Evolutionary conservation across 2,888 invertebrate genomes (phyloP).

Genomic region (Heliconius sara): DNA sequence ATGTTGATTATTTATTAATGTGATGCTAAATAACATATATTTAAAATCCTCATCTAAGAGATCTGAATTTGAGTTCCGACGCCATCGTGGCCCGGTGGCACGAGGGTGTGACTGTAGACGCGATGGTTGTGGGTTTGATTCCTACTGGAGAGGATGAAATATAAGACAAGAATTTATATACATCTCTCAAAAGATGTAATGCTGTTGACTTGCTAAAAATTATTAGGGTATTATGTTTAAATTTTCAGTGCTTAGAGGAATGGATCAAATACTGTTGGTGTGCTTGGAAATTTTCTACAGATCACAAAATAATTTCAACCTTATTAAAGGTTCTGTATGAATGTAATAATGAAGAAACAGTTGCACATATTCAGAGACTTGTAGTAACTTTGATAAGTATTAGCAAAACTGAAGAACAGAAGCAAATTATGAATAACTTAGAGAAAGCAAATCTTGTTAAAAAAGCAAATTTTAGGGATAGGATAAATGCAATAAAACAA

Average conservation of each 20-base stretch:
- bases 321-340: slow-evolving; percentile 69
- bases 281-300: slow-evolving; percentile 62
- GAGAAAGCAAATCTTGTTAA: slow-evolving; percentile 50
- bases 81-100: no score
- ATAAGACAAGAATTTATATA: no score
- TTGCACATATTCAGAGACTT: slow-evolving; percentile 58
- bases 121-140: no score
- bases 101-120: no score
- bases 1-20: no score
- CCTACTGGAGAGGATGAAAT: no score
- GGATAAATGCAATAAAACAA: slow-evolving; percentile 59
- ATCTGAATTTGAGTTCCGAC: no score
- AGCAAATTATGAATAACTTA: slow-evolving; percentile 56
- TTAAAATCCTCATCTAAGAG: no score
- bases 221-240: background rate
- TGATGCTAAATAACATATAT: no score
- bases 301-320: slow-evolving; percentile 63
- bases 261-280: slow-evolving; percentile 76
- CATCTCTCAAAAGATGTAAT: no score
- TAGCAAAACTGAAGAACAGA: slow-evolving; percentile 60
- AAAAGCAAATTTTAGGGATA: slow-evolving; percentile 57
- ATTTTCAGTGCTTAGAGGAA: slow-evolving; percentile 67
- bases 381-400: slow-evolving; percentile 63
- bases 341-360: slow-evolving; percentile 56
- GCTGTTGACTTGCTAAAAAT: no score